Evolutionary conservation across 1,140 invertebrate species (phyloP).

Genomic region (Pseudomyrmex gracilis): DNA sequence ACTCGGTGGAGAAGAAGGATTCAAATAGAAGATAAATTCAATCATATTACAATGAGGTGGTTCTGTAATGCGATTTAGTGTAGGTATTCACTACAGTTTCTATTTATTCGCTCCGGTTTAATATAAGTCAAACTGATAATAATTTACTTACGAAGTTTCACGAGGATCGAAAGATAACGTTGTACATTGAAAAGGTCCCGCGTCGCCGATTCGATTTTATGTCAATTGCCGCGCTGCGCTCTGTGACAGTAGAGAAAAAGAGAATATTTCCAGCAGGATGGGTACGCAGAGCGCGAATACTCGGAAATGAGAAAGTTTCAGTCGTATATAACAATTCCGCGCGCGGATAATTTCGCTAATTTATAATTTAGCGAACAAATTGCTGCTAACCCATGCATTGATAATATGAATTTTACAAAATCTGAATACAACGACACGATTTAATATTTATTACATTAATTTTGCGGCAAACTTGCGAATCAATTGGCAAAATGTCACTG

Average conservation of each 20-base stretch:
- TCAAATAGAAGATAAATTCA: too few species aligned
- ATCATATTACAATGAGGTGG: neutral
- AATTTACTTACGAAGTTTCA: conserved; percentile 50
- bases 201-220: conserved; percentile 45
- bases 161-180: conserved; percentile 10
- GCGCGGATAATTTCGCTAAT: conserved; percentile 3
- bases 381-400: neutral
- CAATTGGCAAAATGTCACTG: neutral
- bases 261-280: conserved; percentile 32
- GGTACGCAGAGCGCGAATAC: neutral
- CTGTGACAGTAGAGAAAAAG: conserved; percentile 32
- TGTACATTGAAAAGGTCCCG: conserved; percentile 27
- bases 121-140: conserved; percentile 51
- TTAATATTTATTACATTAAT: conserved; percentile 27
- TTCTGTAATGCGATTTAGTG: conserved; percentile 11
- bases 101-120: conserved; percentile 38
- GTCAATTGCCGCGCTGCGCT: conserved; percentile 22
- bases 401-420: conserved; percentile 11
- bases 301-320: conserved; percentile 50
- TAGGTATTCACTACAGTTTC: conserved; percentile 25
- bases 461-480: neutral
- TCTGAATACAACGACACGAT: neutral
- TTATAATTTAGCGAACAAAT: conserved; percentile 35
- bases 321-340: conserved; percentile 10
- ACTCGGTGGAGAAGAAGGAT: neutral